Evolutionary conservation across 2,888 invertebrate species (phyloP), one percentile per base, ranked within the genome.

Genomic region (Caenorhabditis parvicauda): DNA sequence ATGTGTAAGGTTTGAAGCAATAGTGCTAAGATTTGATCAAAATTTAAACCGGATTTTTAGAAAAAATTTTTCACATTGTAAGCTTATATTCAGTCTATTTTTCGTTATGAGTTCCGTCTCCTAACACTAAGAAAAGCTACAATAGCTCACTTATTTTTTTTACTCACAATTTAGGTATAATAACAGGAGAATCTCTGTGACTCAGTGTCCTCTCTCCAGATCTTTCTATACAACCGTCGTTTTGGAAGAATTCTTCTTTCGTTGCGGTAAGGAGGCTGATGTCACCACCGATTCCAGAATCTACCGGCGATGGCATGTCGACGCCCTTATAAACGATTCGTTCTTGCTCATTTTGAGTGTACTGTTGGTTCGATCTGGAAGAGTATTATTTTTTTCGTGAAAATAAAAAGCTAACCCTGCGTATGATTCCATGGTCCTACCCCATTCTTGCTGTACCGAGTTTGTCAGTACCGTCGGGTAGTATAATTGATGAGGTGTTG

Each of bases 91-190:
- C n/a, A n/a, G n/a, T n/a, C n/a, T n/a, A n/a, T n/a, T n/a, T n/a
- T n/a, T n/a, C n/a, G n/a, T n/a, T n/a, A n/a, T n/a, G n/a, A n/a
- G n/a, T n/a, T n/a, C n/a, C n/a, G n/a, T n/a, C n/a, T n/a, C n/a
- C n/a, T n/a, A n/a, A n/a, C n/a, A n/a, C n/a, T n/a, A n/a, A n/a
- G n/a, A n/a, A n/a, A n/a, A n/a, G n/a, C n/a, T n/a, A n/a, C n/a
- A n/a, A n/a, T n/a, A n/a, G n/a, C n/a, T n/a, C n/a, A n/a, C n/a
- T n/a, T n/a, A n/a, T n/a, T n/a, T n/a, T n/a, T n/a, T n/a, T n/a
- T n/a, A 89, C 92, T 91, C 86, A 93, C 92, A 92, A 87, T 89
- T 94, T 94, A 83, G 92, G 91, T 86, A 94, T 94, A 86, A 93
- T 92, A 82, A 94, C 58, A 6, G 81, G 81, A 5, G 80, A 76